phyloP scores from a whole-genome alignment of 1,140 invertebrate genomes.

The Myzus persicae region DNA sequence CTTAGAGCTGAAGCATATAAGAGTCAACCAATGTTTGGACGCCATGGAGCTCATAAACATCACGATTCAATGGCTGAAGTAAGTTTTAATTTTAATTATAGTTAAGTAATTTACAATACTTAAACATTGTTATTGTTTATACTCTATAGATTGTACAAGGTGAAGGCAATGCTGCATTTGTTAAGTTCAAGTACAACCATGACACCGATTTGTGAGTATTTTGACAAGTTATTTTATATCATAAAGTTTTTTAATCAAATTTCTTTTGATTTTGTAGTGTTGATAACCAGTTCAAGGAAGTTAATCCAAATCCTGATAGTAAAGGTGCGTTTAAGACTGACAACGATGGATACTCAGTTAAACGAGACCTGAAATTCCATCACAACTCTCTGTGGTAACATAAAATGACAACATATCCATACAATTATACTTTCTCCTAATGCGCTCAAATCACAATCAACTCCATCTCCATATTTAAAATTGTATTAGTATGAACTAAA shows the following conservation, averaged over 20 bases:
- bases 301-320: neutral
- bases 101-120: neutral
- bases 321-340: constrained; percentile 13
- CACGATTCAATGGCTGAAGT: constrained; percentile 43
- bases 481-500: neutral
- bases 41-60: constrained; percentile 40
- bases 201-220: neutral
- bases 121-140: neutral
- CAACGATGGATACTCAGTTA: neutral
- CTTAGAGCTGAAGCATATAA: constrained; percentile 5
- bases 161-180: constrained; percentile 15
- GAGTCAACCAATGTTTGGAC: constrained; percentile 11
- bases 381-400: constrained; percentile 29
- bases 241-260: neutral
- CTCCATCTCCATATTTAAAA: neutral
- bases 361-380: constrained; percentile 48
- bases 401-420: neutral
- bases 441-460: neutral
- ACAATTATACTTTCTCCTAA: neutral
- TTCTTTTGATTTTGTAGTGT: neutral
- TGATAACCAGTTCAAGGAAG: constrained; percentile 28
- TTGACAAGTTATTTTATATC: neutral
- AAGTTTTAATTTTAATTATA: neutral
- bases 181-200: constrained; percentile 23
- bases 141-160: constrained; percentile 21